Base-by-base conservation (phyloP, 2,797 vertebrate species). In the Pseudopleuronectes americanus region DNA sequence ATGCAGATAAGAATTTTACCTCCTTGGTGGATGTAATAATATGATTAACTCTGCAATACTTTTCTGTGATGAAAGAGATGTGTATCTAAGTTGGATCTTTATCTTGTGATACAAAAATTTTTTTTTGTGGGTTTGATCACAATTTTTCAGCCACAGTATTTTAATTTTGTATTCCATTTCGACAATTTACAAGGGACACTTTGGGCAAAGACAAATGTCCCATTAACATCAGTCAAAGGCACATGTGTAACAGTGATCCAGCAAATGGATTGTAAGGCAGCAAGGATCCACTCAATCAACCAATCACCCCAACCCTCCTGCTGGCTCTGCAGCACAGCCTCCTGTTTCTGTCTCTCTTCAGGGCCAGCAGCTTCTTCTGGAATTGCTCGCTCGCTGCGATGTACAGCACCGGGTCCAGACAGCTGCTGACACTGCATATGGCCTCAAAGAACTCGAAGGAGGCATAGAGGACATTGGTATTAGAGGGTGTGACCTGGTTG, bases 401-500 rank as follows among this genome's bases (percentile, higher is more conserved):
- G 65, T 96, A 96, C 64, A 96, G 92, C 23, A 96, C 70, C 2
- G 95, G 94, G 76, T 96, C 93, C 71, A 96, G 90, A 66, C 94
- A 96, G 73, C 93, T 92, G 77, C 93, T 95, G 36, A 95, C 76
- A 62, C 90, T 92, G 80, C 95, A 96, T 54, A 93, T 76, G n/a
- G 92, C 93, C 84, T 95, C 93, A 28, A 94, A 93, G 65, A 94
- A 84, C 89, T 94, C 88, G 58, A 91, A 95, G 69, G 90, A 76
- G 33, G 60, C 79, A 19, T 66, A 86, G 71, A 96, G 79, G 23
- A 79, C 64, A 1, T 26, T 74, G 26, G 74, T 54, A 59, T 93
- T 93, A 0, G 77, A 82, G 8, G 80, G 74, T 1, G 81, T 84
- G 63, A 91, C 45, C 62, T 89, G 85, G 10, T 87, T 84, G 1